Percentiles rank a stretch among this genome's conserved stretches.
Evolutionary conservation across 2,113 vertebrate genomes (phyloP).

Genomic region (Micromys minutus): DNA sequence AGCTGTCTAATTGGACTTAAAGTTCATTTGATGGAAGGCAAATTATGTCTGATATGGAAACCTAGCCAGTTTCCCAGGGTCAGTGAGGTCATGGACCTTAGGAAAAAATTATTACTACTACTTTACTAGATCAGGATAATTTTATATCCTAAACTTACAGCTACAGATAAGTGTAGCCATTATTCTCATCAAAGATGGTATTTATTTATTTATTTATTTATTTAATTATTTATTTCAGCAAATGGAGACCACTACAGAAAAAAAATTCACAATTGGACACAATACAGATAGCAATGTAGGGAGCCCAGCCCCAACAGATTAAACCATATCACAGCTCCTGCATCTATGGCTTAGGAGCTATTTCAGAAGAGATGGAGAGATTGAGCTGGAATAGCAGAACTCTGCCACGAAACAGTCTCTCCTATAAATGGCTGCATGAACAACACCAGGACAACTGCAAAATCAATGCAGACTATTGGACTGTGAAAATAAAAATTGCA

Average conservation of each 20-base stretch:
- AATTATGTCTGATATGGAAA: not conserved
- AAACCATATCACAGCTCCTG: not conserved
- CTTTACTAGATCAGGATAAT: not conserved
- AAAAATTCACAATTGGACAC: not conserved
- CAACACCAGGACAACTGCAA: not conserved
- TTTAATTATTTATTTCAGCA: no score
- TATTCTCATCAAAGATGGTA: not conserved
- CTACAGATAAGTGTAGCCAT: not conserved
- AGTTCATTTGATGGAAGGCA: not conserved
- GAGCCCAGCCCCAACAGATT: no score
- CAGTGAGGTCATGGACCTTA: not conserved
- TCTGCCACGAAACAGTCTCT: not conserved
- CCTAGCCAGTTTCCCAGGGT: not conserved
- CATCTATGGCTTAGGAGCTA: not conserved
- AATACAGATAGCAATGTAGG: not conserved
- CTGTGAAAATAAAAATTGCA: not conserved
- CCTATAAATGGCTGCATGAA: not conserved
- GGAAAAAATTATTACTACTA: not conserved
- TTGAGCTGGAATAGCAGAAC: no score
- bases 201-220: no score
- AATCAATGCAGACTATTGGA: not conserved
- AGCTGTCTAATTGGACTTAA: not conserved
- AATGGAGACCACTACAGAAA: not conserved
- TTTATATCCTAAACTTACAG: not conserved
- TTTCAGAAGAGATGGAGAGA: not conserved